phyloP scores from a whole-genome alignment of 2,113 vertebrate species.

The Etheostoma cragini region DNA sequence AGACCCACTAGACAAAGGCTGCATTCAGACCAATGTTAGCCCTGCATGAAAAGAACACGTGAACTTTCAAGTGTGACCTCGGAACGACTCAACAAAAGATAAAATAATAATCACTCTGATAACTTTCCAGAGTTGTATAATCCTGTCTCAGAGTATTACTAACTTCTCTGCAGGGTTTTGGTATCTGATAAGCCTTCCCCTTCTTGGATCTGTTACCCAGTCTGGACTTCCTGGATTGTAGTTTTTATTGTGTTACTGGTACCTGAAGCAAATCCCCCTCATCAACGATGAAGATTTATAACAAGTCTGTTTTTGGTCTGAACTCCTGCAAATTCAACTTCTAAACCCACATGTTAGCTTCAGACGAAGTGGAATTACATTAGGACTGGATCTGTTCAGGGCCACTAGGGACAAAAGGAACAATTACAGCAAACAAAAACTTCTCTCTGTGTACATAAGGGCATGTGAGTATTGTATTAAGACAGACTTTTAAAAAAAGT shows the following conservation, averaged over 20 bases:
- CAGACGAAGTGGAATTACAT: not conserved
- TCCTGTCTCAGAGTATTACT: not conserved
- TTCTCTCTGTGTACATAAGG: not conserved
- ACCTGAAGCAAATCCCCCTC: not conserved
- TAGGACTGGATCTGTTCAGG: not conserved
- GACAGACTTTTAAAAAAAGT: conserved; percentile 15
- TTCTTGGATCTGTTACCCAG: not conserved
- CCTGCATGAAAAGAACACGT: not conserved
- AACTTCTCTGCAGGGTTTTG: not conserved
- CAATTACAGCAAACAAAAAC: conserved; percentile 4
- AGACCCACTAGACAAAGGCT: not conserved
- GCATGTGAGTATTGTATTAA: not conserved
- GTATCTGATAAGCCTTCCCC: not conserved
- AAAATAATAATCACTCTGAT: not conserved
- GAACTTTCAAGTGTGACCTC: not conserved
- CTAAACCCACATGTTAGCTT: not conserved
- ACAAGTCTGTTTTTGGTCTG: not conserved
- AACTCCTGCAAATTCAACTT: not conserved
- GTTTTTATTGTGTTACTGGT: not conserved
- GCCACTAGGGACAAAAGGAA: not conserved
- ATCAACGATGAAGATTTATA: not conserved
- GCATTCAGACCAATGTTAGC: not conserved
- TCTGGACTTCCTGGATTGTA: not conserved
- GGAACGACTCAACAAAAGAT: not conserved
- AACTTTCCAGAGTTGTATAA: not conserved